Percentiles rank a stretch among this genome's conserved stretches.
phyloP scores from a whole-genome alignment of 2,797 vertebrate species.

The Chlorospingus semifuscus region DNA sequence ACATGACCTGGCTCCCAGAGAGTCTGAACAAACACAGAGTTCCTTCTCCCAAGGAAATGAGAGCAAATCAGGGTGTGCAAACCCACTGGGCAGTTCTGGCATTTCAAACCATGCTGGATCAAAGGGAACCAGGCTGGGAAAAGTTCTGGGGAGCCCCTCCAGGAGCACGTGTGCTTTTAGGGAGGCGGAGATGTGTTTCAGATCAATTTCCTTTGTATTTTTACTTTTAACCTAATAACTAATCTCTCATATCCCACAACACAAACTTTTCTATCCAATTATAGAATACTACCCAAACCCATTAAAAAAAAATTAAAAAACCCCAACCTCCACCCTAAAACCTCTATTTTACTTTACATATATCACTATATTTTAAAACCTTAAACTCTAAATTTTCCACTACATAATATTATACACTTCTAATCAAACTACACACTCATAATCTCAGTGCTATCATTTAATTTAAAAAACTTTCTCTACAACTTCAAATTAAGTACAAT shows the following conservation, averaged over 20 bases:
- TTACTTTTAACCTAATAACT: neutral
- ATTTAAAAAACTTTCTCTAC: neutral
- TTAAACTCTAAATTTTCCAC: neutral
- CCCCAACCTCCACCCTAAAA: neutral
- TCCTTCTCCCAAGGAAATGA: neutral
- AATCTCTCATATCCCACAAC: neutral
- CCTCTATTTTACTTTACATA: neutral
- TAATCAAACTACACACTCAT: neutral
- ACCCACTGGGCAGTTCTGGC: neutral
- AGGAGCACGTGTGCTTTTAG: neutral
- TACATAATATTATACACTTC: neutral
- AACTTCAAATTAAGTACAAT: neutral
- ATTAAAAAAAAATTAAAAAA: neutral
- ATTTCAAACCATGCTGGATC: neutral
- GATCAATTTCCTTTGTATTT: neutral
- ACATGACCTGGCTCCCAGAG: neutral
- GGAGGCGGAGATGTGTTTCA: neutral
- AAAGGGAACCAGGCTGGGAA: neutral
- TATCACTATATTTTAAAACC: neutral
- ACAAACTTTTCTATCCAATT: neutral
- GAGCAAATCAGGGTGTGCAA: neutral
- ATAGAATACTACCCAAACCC: neutral
- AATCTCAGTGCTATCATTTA: neutral
- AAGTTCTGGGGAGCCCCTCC: neutral
- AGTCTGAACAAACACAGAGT: constrained; percentile 2